Evolutionary conservation across 2,113 vertebrate genomes (phyloP), one percentile per base, ranked within the genome.

Genomic region (Megaceryle maxima): DNA sequence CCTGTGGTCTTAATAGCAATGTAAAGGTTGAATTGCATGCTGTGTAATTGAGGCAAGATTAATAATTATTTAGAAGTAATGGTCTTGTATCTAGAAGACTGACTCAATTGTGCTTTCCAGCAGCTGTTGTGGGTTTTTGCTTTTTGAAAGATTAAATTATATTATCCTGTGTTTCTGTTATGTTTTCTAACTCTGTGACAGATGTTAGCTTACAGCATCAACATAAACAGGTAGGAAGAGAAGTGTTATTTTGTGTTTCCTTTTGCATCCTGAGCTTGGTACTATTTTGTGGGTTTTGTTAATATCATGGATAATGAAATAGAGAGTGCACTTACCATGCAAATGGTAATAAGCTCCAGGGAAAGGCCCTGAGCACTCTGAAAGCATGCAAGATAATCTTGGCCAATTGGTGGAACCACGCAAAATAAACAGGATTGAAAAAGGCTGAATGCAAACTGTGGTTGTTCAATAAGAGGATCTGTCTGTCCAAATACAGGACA

Each of bases 31-130:
- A 69, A 68, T 69, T 0, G 0, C 64, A n/a, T 78, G 57, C 76
- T 63, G 62, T 76, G 57, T 84, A 76, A 92, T 35, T 90, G 66
- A 83, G 55, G 44, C 37, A 91, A 94, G 69, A 93, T 84, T 84
- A 87, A 87, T 69, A 88, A 94, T 85, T 76, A 70, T 92, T 91
- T 82, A 93, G 94, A 88, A 89, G 33, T 70, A 89, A 8, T 18
- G 35, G 12, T 79, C 55, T 81, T 56, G 13, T 69, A 33, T 77
- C 22, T 89, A 69, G 37, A 92, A 57, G n/a, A 62, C 19, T 84
- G 92, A 91, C 41, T 91, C 16, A 46, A 75, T 90, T 88, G 56
- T 81, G 35, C 39, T 87, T 91, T 94, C 43, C 33, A 50, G 66
- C 46, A 41, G 41, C 81, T 77, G 37, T 76, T 94, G 37, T 48